Percentiles rank a stretch among this genome's conserved stretches.
Evolutionary conservation across 2,797 vertebrate species (phyloP).

Genomic region (Holocentrus rufus): DNA sequence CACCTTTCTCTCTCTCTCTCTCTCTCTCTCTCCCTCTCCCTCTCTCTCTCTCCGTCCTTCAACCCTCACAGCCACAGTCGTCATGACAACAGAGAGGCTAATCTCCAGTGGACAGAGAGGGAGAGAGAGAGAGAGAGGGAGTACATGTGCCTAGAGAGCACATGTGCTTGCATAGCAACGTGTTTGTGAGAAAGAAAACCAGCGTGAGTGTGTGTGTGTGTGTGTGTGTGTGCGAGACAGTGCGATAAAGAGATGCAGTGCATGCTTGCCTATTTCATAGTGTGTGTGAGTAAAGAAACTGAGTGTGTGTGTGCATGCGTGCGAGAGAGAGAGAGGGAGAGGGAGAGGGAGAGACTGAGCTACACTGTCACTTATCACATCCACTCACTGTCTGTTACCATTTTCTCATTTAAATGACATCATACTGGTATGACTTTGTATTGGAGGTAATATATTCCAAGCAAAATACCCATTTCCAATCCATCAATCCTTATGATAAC

Average conservation of each 20-base stretch:
- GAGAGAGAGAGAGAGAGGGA: conserved; percentile 22
- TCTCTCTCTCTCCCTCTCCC: conserved; percentile 17
- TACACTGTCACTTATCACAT: too few relatives aligned
- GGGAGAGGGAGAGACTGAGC: neutral
- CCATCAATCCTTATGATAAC: too few relatives aligned
- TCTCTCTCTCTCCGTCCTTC: conserved; percentile 56
- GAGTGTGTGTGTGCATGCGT: neutral
- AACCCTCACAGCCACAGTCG: conserved; percentile 63
- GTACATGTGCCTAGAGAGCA: conserved; percentile 22
- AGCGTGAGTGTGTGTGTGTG: conserved; percentile 13
- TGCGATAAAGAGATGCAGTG: conserved; percentile 37
- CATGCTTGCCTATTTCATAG: conserved; percentile 29
- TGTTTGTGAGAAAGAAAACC: conserved; percentile 27
- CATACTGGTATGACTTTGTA: too few relatives aligned
- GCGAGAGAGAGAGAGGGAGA: too few relatives aligned
- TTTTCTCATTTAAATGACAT: too few relatives aligned
- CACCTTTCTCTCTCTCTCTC: conserved; percentile 15
- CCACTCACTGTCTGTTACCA: too few relatives aligned
- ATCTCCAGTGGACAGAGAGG: conserved; percentile 70
- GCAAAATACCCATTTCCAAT: too few relatives aligned
- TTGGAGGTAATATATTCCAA: too few relatives aligned
- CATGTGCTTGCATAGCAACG: conserved; percentile 46
- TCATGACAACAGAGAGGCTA: conserved; percentile 78
- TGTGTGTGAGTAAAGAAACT: neutral
- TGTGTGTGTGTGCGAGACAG: conserved; percentile 3